Base-by-base conservation (phyloP, 2,113 vertebrate genomes). In the Xenus cinereus region DNA sequence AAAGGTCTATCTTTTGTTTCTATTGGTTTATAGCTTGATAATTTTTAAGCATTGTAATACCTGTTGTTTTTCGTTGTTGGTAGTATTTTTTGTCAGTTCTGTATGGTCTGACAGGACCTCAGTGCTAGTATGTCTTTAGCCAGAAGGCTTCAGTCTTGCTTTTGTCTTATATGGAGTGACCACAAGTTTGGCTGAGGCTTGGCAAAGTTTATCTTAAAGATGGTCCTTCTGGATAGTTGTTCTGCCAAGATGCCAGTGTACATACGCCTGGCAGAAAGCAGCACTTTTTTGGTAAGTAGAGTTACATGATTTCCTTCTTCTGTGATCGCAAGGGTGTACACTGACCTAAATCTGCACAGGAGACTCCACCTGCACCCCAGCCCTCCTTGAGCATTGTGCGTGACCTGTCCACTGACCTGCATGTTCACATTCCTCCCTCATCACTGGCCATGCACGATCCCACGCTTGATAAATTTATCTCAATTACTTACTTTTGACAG, bases 361-460 rank as follows among this genome's bases (percentile, higher is more conserved):
- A 5, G 7, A 37, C 10, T 43, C 28, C 57, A 33, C 26, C 50
- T 85, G 43, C 56, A 9, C 30, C 1, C 0, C 51, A 64, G 46
- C 56, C 21, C 13, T 54, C 26, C n/a, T 13, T 0, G 1, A 16
- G 22, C 1, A 0, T 1, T 45, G 71, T 1, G 4, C 3, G 1
- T 76, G 83, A 45, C 71, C 71, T 63, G 14, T 67, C 6, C 46
- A 45, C 28, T 51, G n/a, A 69, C 59, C 32, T 37, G 12, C 37
- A 7, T 32, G 20, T 46, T 76, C 63, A 33, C 30, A 27, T 76
- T 89, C 63, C 23, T 73, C 43, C 33, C 21, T 90, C 73, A 89
- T 60, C 67, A 4, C 50, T 72, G 59, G 35, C 79, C 9, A 1
- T 11, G 28, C 33, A 50, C 26, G 26, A 35, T 33, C 39, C 63